phyloP scores from a whole-genome alignment of 2,888 invertebrate species.

The Exocentrus adspersus region DNA sequence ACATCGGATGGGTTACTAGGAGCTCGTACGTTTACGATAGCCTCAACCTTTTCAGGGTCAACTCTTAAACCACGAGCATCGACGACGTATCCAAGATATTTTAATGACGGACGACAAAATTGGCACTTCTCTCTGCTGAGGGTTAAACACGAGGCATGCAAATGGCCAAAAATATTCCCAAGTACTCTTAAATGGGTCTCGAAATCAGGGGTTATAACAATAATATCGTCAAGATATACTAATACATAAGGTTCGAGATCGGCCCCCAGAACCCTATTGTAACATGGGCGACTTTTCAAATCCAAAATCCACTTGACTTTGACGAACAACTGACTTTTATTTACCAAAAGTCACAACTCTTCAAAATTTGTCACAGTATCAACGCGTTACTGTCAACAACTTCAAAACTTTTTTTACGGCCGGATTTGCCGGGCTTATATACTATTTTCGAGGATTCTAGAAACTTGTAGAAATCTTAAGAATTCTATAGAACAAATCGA shows the following conservation, averaged over 20 bases:
- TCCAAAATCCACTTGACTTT: too few relatives aligned
- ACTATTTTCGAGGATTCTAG: too few relatives aligned
- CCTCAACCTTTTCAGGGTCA: conserved; percentile 33
- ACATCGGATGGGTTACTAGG: conserved; percentile 31
- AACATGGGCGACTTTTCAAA: too few relatives aligned
- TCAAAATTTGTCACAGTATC: too few relatives aligned
- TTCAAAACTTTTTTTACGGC: too few relatives aligned
- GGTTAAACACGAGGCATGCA: conserved; percentile 36
- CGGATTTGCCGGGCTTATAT: too few relatives aligned
- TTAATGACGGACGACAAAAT: conserved; percentile 39
- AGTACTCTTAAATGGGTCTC: conserved; percentile 33
- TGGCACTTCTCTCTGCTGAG: conserved; percentile 44
- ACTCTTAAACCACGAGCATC: conserved; percentile 37
- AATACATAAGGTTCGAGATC: conserved; percentile 38
- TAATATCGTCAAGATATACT: conserved; percentile 40
- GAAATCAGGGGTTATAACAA: conserved; percentile 30
- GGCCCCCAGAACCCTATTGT: conserved; percentile 21
- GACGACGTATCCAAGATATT: conserved; percentile 51
- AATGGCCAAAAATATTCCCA: conserved; percentile 36
- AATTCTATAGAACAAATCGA: too few relatives aligned
- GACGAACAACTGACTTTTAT: too few relatives aligned
- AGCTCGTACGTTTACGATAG: conserved; percentile 31
- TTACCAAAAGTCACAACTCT: too few relatives aligned
- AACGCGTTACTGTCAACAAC: too few relatives aligned
- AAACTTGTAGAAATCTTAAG: too few relatives aligned